phyloP scores from a whole-genome alignment of 2,888 invertebrate genomes.

The Gortyna flavago region DNA sequence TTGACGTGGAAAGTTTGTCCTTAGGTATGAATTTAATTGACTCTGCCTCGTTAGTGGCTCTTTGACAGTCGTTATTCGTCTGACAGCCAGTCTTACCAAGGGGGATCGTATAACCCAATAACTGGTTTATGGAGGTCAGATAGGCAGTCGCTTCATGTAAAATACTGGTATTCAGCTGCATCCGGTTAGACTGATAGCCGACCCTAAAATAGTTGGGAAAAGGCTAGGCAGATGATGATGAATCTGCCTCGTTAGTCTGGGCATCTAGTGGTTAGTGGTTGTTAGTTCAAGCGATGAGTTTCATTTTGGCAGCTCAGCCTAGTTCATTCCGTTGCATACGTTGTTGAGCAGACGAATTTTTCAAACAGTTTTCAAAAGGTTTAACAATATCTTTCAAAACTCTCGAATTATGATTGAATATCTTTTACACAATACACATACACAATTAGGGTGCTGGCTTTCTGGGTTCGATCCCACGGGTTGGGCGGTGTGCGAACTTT shows the following conservation, averaged over 20 bases:
- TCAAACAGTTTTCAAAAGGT: not conserved
- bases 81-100: not conserved
- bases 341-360: not conserved
- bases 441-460: too few relatives aligned
- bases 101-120: too few relatives aligned
- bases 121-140: too few relatives aligned
- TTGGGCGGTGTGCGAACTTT: too few relatives aligned
- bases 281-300: not conserved
- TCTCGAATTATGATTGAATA: too few relatives aligned
- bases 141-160: too few relatives aligned
- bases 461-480: not conserved
- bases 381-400: too few relatives aligned
- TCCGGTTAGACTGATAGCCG: not conserved
- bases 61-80: not conserved
- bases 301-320: not conserved
- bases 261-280: not conserved
- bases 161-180: not conserved
- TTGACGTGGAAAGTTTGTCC: conserved; percentile 11
- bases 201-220: too few relatives aligned
- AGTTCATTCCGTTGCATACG: not conserved
- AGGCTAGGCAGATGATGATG: too few relatives aligned
- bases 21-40: not conserved
- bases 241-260: not conserved
- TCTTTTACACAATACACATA: too few relatives aligned
- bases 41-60: not conserved